Base-by-base conservation (phyloP, 2,113 vertebrate genomes). In the Ascaphus truei region DNA sequence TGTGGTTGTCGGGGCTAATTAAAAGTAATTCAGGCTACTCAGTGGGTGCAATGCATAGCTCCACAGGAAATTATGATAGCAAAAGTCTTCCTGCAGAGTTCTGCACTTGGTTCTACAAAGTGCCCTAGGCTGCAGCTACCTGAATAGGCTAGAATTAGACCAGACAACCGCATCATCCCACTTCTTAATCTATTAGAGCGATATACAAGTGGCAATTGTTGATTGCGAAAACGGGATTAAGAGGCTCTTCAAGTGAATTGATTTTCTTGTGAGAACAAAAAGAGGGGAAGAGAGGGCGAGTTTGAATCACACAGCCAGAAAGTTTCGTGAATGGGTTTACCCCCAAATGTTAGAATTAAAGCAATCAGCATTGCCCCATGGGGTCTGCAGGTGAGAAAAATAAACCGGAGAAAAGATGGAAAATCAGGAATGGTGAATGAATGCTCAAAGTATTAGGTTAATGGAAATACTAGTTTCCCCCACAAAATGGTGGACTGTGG, bases 181-280 rank as follows among this genome's bases (percentile, higher is more conserved):
- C 88, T 93, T 93, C 93, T 93, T 93, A 93, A 94, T 96, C 94
- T 93, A 95, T 94, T 94, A 92, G 93, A 92, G 91, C 89, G 72
- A 90, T 92, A 93, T 92, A 98, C 95, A 98, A 97, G 94, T 95
- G 94, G 91, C 93, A 93, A 96, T 99, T 98, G 95, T 99, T 94
- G 94, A 93, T 89, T 92, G 93, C 90, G 94, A 95, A 96, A 94
- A 95, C 90, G 86, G 93, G 95, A 99, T 98, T 98, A 98, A 97
- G 94, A 93, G 92, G 91, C 92, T 96, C 95, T 98, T 98, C 93
- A 93, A 95, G 94, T 90, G 93, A 96, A 96, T 96, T 96, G 94
- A 96, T 98, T 98, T 98, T 97, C 93, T 92, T 93, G 90, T 92
- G 95, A 93, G 93, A 95, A 96, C 94, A 98, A 98, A 97, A 89